These are phyloP conservation scores for Mactromeris polynyma DNA, from an alignment of 2,888 invertebrate species.

Conservation along the genomic window DNA sequence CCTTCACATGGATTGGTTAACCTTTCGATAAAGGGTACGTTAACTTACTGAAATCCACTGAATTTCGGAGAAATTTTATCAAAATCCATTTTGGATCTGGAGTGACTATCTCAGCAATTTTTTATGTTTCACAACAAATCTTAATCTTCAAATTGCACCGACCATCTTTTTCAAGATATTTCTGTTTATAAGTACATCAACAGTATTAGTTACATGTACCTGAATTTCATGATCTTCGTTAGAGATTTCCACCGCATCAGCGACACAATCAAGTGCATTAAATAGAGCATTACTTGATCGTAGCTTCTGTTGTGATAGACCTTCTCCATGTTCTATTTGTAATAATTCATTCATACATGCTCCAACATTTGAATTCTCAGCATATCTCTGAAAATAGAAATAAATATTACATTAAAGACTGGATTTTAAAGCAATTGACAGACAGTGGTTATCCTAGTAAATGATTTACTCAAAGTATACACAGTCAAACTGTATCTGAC, in stretches of 20 bases:
- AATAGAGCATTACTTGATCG: slow-evolving; percentile 94
- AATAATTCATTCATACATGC: slow-evolving; percentile 91
- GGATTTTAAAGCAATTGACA: not conserved
- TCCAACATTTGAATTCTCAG: slow-evolving; percentile 89
- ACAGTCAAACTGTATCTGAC: too few species aligned
- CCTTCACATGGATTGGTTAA: too few species aligned
- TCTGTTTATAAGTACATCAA: too few species aligned
- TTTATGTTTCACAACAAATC: too few species aligned
- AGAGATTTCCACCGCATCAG: slow-evolving; percentile 95
- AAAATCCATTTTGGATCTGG: too few species aligned
- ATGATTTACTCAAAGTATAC: not conserved
- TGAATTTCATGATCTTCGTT: slow-evolving; percentile 94
- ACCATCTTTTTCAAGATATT: too few species aligned
- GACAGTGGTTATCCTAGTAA: not conserved
- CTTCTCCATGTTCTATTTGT: slow-evolving; percentile 93
- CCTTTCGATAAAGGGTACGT: too few species aligned
- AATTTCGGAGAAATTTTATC: too few species aligned
- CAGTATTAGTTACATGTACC: too few species aligned
- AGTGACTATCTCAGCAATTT: too few species aligned
- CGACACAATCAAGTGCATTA: slow-evolving; percentile 94
- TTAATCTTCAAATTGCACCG: too few species aligned
- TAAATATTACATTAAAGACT: not conserved
- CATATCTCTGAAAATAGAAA: slow-evolving; percentile 87
- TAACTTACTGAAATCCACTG: too few species aligned
- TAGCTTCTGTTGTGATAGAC: slow-evolving; percentile 92